Percentiles rank a stretch among this genome's conserved stretches.
Conservation (phyloP, 1,140 invertebrate species). For the Heliothis subflexa region DNA sequence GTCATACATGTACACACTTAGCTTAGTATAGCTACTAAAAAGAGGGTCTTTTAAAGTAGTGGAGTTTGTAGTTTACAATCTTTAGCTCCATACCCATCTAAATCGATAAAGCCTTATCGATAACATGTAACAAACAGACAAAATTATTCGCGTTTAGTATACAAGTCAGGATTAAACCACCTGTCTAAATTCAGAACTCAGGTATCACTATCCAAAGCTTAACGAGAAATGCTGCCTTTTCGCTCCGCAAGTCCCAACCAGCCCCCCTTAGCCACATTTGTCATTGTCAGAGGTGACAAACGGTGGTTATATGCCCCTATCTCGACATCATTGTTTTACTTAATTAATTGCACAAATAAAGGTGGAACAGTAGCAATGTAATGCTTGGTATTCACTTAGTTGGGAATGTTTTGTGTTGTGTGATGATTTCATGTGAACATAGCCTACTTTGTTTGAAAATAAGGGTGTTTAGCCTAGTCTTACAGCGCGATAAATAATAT, state of each 20-base stretch:
- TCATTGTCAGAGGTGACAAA: conserved; percentile 18
- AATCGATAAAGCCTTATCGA: too few species aligned
- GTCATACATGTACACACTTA: too few species aligned
- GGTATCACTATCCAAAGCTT: not conserved
- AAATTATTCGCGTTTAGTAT: too few species aligned
- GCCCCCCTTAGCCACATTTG: not conserved
- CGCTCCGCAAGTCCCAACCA: not conserved
- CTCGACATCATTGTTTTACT: conserved; percentile 28
- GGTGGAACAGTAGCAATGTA: not conserved
- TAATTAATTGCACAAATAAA: conserved; percentile 30
- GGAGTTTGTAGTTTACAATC: too few species aligned
- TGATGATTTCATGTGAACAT: not conserved
- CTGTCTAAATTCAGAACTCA: too few species aligned
- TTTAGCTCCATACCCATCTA: too few species aligned
- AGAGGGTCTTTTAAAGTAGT: too few species aligned
- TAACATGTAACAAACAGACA: too few species aligned
- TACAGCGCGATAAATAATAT: too few species aligned
- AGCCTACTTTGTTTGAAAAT: not conserved
- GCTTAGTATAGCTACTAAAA: too few species aligned
- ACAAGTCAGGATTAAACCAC: too few species aligned
- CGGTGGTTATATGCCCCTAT: conserved; percentile 6
- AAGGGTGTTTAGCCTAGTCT: too few species aligned
- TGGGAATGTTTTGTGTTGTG: not conserved
- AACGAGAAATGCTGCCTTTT: not conserved
- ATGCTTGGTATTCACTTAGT: conserved; percentile 9